Evolutionary conservation across 2,113 vertebrate species (phyloP).

Genomic region (Cettia cetti): DNA sequence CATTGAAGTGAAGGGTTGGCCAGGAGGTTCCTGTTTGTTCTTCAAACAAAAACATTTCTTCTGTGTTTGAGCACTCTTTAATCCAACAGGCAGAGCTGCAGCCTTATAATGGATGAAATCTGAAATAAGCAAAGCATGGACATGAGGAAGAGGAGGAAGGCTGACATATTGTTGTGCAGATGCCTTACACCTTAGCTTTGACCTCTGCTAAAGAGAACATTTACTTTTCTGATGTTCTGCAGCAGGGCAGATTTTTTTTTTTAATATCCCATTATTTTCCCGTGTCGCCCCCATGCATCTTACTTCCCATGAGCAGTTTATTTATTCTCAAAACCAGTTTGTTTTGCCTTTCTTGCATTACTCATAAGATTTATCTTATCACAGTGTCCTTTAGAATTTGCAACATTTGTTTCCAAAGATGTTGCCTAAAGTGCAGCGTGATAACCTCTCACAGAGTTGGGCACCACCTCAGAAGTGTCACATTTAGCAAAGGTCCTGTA

Average conservation of each 20-base stretch:
- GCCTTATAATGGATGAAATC: background rate
- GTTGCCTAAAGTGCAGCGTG: background rate
- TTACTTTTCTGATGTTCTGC: background rate
- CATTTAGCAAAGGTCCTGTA: background rate
- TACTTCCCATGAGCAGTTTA: background rate
- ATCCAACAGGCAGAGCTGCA: background rate
- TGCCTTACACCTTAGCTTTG: background rate
- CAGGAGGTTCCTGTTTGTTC: conserved; percentile 5
- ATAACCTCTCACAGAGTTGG: background rate
- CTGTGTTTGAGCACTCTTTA: background rate
- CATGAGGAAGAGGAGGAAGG: background rate
- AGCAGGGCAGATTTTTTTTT: background rate
- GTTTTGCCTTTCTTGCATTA: background rate
- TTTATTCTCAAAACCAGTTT: background rate
- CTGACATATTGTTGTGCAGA: background rate
- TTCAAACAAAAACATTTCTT: background rate
- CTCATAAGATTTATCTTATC: background rate
- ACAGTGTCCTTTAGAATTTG: background rate
- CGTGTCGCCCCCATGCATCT: rapidly evolving
- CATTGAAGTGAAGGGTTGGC: background rate
- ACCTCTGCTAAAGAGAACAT: background rate
- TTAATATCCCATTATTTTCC: background rate
- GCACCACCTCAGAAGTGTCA: rapidly evolving
- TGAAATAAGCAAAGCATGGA: background rate
- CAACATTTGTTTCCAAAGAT: background rate